Evolutionary conservation across 1,140 invertebrate genomes (phyloP), one percentile per base, ranked within the genome.

Genomic region (Procambarus virginalis): DNA sequence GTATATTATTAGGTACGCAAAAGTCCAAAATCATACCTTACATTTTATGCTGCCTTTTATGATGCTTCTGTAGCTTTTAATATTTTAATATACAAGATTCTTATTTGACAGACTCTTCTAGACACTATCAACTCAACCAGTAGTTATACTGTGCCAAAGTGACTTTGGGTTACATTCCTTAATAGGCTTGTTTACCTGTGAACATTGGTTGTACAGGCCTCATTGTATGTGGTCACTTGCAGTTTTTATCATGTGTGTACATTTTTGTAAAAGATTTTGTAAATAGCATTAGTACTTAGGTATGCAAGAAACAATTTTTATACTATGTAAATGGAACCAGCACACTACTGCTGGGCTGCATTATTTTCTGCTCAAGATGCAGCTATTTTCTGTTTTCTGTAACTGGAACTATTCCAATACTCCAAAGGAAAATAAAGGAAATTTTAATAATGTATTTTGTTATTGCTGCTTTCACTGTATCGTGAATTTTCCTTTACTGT

Each of bases 401-500:
- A 68, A 34, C 73, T 75, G 68, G 73, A 84, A 68, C 46, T 60
- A 60, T n/a, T 87, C 85, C 85, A 80, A 70, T 79, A 79, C 79
- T 87, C 85, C 77, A 80, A 70, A 87, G 73, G 73, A 87, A 80
- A 87, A 80, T 80, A 87, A 87, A 87, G 77, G 78, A 87, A 68
- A 80, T 80, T 80, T 87, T 68, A 73, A 77, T 68, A 81, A 79
- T 60, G 2, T 4, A n/a, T 81, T 81, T 81, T 17, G 20, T 64
- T 64, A 64, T 64, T 64, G 10, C 2, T 55, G 51, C 34, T 34
- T 34, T 34, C 34, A 34, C 34, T 34, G 34, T 34, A 1, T 34
- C 34, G 1, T 34, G 34, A 34, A 34, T 34, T 34, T 34, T 34
- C 34, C 34, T 34, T 34, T 34, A 34, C 34, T 34, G 34, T 34